Conservation (phyloP, 2,113 vertebrate genomes). For the Oostethus manadensis region DNA sequence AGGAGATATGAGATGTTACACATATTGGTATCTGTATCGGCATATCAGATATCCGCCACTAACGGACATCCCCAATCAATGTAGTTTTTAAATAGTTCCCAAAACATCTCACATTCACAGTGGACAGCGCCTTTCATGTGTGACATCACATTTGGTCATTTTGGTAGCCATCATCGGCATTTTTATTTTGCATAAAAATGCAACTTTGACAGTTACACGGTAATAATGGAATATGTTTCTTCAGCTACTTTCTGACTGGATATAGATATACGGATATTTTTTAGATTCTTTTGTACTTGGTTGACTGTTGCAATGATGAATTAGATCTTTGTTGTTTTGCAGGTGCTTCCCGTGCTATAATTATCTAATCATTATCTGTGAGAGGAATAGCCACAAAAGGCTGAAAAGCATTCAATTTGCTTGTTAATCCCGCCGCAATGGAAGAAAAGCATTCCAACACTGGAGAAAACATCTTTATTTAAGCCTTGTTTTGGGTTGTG, state of each 20-base stretch:
- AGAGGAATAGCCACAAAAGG: slow-evolving; percentile 1
- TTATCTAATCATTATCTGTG: slow-evolving; percentile 37
- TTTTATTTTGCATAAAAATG: neutral
- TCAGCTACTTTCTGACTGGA: neutral
- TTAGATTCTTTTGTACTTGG: neutral
- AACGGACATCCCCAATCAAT: too few relatives aligned
- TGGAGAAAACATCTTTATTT: slow-evolving; percentile 18
- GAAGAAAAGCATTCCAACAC: slow-evolving; percentile 4
- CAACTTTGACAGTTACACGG: neutral
- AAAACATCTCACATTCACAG: too few relatives aligned
- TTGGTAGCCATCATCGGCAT: too few relatives aligned
- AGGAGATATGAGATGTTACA: too few relatives aligned
- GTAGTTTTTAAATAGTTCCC: too few relatives aligned
- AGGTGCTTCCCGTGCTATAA: slow-evolving; percentile 4
- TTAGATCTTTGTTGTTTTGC: slow-evolving; percentile 8
- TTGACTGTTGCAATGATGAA: slow-evolving; percentile 15
- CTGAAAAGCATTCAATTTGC: neutral
- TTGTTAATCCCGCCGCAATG: slow-evolving; percentile 11
- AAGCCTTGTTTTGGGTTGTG: slow-evolving; percentile 4
- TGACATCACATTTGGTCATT: too few relatives aligned
- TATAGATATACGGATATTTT: neutral
- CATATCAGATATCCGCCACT: too few relatives aligned
- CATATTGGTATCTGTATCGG: too few relatives aligned
- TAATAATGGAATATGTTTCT: neutral
- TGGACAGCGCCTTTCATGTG: too few relatives aligned